Base-by-base conservation (phyloP, 2,797 vertebrate genomes). In the Sarcophilus harrisii region DNA sequence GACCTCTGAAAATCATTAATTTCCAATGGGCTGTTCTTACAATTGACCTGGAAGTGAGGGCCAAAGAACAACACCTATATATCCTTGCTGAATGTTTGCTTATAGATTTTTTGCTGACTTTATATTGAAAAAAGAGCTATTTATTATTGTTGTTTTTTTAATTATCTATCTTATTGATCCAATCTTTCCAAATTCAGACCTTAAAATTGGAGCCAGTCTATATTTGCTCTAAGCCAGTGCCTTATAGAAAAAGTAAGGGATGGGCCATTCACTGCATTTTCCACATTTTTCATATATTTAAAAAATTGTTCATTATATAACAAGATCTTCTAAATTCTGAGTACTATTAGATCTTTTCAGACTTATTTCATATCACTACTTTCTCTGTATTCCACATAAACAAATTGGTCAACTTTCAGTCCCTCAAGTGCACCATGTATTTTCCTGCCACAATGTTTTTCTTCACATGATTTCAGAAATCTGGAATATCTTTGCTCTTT, bases 221-320 rank as follows among this genome's bases (percentile, higher is more conserved):
- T 87, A 87, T 21, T 24, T 87, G 73, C 38, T 49, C 21, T 81
- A 45, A 27, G 38, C 38, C 21, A 87, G 21, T 27, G 0, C 9
- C 73, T 49, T 87, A 27, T 49, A 87, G 73, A 87, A 87, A 49
- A 45, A 45, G 73, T 49, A 0, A 0, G 32, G 32, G 12, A 4
- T 13, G 2, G 66, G 5, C 21, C 1, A 57, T 49, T 30, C 12
- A 0, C 32, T 29, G 16, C 0, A 3, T 59, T 62, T 29, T 14
- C 27, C 21, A 18, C 0, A 4, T 57, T 62, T 18, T 14, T 21
- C 14, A 1, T 29, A 14, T 24, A 92, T 12, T 57, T 9, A n/a
- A 1, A 24, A 52, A 9, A 0, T 27, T 57, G 28, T 58, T 13
- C 8, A 13, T 28, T 30, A 14, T 0, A 21, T 0, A 0, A 18